Evolutionary conservation across 2,888 invertebrate species (phyloP).

Genomic region (Phyllotreta cruciferae): DNA sequence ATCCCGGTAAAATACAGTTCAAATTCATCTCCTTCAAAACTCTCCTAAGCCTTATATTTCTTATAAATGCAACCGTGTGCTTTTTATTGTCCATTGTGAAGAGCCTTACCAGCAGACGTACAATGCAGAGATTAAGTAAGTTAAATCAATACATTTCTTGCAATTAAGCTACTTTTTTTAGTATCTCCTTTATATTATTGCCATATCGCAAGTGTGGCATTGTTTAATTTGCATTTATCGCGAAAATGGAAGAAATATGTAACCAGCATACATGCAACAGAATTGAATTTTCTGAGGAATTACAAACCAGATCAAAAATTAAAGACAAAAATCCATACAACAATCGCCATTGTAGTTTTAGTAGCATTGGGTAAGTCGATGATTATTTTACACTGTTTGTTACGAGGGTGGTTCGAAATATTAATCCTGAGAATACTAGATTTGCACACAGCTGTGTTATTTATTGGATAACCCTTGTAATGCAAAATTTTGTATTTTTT

Average conservation of each 20-base stretch:
- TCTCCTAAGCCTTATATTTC: not conserved
- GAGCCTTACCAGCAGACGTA: not conserved
- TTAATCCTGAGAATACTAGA: not conserved
- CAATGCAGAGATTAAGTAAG: slow-evolving; percentile 13
- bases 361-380: not conserved
- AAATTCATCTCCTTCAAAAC: slow-evolving; percentile 1
- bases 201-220: not conserved
- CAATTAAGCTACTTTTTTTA: slow-evolving; percentile 8
- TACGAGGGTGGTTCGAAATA: not conserved
- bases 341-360: not conserved
- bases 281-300: not conserved
- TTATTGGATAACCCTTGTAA: too few species aligned
- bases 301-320: slow-evolving; percentile 1
- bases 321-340: not conserved
- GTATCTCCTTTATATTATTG: slow-evolving; percentile 8
- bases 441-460: too few species aligned
- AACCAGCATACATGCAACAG: not conserved
- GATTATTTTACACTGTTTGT: not conserved
- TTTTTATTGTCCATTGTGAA: not conserved
- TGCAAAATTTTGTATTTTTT: too few species aligned
- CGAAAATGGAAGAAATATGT: not conserved
- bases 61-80: not conserved
- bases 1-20: slow-evolving; percentile 2
- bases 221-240: not conserved
- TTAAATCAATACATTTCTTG: not conserved